Base-by-base conservation (phyloP, 2,113 vertebrate genomes). In the Micronycteris hirsuta region DNA sequence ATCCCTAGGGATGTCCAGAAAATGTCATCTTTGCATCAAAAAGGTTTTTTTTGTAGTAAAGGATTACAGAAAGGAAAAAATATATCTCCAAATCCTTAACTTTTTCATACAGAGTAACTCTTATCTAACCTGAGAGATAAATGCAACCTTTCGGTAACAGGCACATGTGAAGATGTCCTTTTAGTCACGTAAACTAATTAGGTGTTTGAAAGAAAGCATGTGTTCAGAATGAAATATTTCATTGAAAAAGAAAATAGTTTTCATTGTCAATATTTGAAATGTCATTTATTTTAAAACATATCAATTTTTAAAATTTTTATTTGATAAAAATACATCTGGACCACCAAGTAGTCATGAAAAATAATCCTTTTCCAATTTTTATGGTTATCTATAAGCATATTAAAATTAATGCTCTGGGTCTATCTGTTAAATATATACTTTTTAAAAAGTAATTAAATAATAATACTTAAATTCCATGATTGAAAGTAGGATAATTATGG, bases 11-110 rank as follows among this genome's bases (percentile, higher is more conserved):
- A 98, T 98, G 98, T 94, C 11, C 67, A 98, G 95, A 95, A 99
- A 98, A 99, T 98, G 97, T 98, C 98, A 98, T 97, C 97, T 98
- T 95, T 95, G 94, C 97, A 97, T 98, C 86, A 97, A 95, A 97
- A 97, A 91, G 17, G 85, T 89, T 74, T 97, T 96, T 71, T 97
- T 65, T 96, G 67, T 58, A 76, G 65, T 92, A 52, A 88, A 98
- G 86, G 65, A 98, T 98, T 98, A 96, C 4, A 95, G 80, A 94
- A 54, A 94, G 87, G 38, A 91, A 26, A 90, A 96, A 81, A 36
- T 58, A 90, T 95, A 96, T 82, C 8, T 24, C 20, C 36, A 97
- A 83, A 87, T 98, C 76, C 11, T 97, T 80, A 97, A 9, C 13
- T 93, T 96, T 94, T 63, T 95, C 4, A 87, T 61, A 77, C 33